Conservation (phyloP, 2,113 vertebrate genomes). For the Pagrus major region DNA sequence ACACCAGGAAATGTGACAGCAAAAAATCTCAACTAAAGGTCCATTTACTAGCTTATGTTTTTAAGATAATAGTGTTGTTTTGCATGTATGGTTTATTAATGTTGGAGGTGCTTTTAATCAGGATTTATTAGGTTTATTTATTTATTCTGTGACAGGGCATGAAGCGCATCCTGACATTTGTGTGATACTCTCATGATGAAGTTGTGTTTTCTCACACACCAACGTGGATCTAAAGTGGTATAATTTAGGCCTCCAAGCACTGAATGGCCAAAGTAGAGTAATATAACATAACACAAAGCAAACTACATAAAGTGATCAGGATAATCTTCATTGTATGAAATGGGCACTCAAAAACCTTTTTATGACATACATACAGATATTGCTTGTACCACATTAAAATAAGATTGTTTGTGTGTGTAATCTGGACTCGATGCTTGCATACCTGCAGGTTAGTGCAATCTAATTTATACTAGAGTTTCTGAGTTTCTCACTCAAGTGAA, state of each 20-base stretch:
- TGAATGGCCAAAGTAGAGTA: neutral
- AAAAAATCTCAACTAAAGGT: neutral
- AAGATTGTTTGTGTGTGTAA: neutral
- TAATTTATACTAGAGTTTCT: too few species aligned
- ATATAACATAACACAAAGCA: neutral
- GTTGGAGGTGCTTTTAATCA: neutral
- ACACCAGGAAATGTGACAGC: neutral
- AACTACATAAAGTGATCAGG: too few species aligned
- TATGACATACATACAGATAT: neutral
- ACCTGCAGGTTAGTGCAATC: neutral
- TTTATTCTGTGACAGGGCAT: neutral
- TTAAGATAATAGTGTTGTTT: neutral
- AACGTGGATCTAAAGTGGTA: neutral
- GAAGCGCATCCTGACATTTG: neutral
- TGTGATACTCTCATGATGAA: neutral
- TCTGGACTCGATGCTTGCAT: neutral
- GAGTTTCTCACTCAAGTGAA: neutral
- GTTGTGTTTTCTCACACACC: neutral
- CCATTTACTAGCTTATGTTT: neutral
- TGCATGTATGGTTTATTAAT: neutral
- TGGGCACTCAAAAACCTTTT: neutral
- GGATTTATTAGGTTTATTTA: neutral
- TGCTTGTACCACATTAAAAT: neutral
- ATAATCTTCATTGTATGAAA: neutral
- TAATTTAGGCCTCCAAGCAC: neutral